Percentiles rank a stretch among this genome's conserved stretches.
These are phyloP conservation scores for Hypothenemus hampei DNA, from an alignment of 1,140 invertebrate species.

Conservation along the genomic window DNA sequence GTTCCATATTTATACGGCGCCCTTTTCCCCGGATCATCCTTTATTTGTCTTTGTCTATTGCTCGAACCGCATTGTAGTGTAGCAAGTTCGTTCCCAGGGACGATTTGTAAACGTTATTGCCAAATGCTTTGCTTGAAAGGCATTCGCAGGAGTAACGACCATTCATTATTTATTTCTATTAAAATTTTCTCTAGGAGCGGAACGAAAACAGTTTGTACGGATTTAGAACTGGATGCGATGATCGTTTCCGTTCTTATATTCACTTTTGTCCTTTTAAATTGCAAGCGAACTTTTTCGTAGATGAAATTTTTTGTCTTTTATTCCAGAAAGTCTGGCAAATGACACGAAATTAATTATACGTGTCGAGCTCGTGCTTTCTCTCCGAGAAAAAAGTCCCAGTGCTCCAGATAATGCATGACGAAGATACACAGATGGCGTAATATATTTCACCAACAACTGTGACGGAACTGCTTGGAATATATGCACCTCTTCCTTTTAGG, in stretches of 20 bases:
- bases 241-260: no score
- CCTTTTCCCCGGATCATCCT: constrained; percentile 11
- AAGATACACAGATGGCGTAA: constrained; percentile 16
- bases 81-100: constrained; percentile 19
- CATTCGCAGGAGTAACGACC: constrained; percentile 16
- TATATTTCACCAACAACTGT: constrained; percentile 20
- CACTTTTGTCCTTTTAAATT: no score
- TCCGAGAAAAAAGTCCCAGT: constrained; percentile 4
- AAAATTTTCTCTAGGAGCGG: constrained; percentile 15
- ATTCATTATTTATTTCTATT: constrained; percentile 25
- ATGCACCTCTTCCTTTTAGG: constrained; percentile 19
- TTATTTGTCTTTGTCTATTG: constrained; percentile 23
- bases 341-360: constrained; percentile 13
- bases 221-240: constrained; percentile 7
- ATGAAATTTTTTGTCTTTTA: no score
- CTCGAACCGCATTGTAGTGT: constrained; percentile 18
- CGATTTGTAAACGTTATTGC: constrained; percentile 27
- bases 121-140: constrained; percentile 26
- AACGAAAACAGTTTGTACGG: constrained; percentile 17
- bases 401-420: constrained; percentile 20
- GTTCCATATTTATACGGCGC: constrained; percentile 19
- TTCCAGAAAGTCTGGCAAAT: constrained; percentile 7
- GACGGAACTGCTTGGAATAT: constrained; percentile 14
- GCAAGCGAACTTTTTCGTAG: no score
- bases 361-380: constrained; percentile 4